These are phyloP conservation scores for Macropus fuliginosus DNA, from an alignment of 2,797 vertebrate species.

Conservation along the genomic window DNA sequence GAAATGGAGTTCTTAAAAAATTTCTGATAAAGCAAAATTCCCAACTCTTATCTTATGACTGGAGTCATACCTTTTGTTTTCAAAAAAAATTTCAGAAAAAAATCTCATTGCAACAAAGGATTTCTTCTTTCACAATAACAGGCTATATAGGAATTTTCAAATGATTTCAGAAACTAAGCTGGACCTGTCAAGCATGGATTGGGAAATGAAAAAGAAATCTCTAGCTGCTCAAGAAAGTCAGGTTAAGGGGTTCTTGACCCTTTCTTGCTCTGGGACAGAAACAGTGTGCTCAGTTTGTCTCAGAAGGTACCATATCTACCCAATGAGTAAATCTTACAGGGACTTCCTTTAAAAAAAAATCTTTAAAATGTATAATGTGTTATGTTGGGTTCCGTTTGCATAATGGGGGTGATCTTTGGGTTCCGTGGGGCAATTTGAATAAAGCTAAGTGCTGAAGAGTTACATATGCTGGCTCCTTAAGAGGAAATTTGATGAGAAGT, in stretches of 20 bases:
- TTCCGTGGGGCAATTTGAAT: constrained; percentile 33
- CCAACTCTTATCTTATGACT: background rate
- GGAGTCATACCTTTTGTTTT: background rate
- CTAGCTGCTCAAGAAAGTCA: background rate
- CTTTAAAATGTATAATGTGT: constrained; percentile 27
- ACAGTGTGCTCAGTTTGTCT: background rate
- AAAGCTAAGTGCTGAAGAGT: constrained; percentile 53
- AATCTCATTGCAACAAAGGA: constrained; percentile 28
- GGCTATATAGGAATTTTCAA: constrained; percentile 38
- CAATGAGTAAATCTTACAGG: background rate
- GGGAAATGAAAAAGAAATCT: background rate
- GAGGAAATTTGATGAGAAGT: constrained; percentile 67
- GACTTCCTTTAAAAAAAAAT: constrained; percentile 18
- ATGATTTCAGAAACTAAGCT: constrained; percentile 38
- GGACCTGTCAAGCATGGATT: background rate
- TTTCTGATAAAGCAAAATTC: background rate
- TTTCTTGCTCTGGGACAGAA: background rate
- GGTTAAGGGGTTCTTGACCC: background rate
- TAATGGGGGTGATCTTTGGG: background rate
- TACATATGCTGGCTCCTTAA: constrained; percentile 45
- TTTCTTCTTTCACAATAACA: constrained; percentile 33
- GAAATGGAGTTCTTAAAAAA: background rate
- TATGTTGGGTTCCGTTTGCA: constrained; percentile 10
- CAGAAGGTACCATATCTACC: background rate
- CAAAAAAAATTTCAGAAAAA: background rate